phyloP scores from a whole-genome alignment of 2,797 vertebrate species.

The Heterohyrax brucei region DNA sequence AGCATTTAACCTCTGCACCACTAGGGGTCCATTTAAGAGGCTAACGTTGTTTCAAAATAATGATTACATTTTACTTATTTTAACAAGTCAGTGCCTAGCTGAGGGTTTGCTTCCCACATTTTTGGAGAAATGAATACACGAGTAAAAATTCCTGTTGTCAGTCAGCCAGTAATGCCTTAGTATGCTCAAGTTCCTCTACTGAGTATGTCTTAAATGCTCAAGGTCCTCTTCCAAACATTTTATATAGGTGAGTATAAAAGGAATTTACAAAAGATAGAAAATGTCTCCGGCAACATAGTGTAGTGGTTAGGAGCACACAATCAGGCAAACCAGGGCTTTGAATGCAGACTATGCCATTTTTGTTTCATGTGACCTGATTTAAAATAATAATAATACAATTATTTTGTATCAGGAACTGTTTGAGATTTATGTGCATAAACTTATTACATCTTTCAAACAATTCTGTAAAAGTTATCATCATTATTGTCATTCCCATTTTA shows the following conservation, averaged over 20 bases:
- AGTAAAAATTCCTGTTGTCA: constrained; percentile 6
- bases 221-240: neutral
- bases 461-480: neutral
- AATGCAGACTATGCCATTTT: neutral
- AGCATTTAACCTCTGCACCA: no score
- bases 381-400: no score
- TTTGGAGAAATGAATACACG: neutral
- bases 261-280: neutral
- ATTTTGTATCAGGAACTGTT: neutral
- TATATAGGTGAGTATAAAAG: neutral
- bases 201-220: neutral
- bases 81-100: neutral
- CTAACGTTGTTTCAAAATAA: constrained; percentile 41
- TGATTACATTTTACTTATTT: constrained; percentile 30
- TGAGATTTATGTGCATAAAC: neutral
- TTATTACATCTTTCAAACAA: neutral
- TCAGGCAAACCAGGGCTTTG: neutral
- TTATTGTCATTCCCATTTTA: neutral
- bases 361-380: neutral
- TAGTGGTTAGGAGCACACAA: neutral
- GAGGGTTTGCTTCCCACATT: neutral
- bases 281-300: neutral
- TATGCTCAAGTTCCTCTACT: neutral
- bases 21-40: neutral
- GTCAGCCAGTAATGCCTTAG: constrained; percentile 7